A percentile compares a stretch with the other conserved stretches of the same genome.
phyloP scores from a whole-genome alignment of 2,797 vertebrate genomes.

The Myiothlypis coronata region DNA sequence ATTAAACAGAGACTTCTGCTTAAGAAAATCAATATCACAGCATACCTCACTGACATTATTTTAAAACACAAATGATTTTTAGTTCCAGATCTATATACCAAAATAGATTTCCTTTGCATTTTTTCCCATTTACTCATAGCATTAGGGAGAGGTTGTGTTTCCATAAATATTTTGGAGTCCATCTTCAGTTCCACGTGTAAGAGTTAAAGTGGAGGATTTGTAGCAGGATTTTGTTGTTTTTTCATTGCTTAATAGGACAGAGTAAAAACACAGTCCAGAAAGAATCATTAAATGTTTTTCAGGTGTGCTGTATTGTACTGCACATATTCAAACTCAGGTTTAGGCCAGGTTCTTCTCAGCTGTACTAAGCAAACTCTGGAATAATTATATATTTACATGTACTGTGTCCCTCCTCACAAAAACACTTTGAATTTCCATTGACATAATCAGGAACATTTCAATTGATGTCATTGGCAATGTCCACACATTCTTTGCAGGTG shows the following conservation, averaged over 20 bases:
- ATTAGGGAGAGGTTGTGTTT: neutral
- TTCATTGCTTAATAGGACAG: fast-evolving
- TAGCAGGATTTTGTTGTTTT: neutral
- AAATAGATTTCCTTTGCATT: conserved; percentile 20
- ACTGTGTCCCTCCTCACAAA: neutral
- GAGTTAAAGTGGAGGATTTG: neutral
- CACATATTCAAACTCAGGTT: neutral
- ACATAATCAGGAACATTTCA: neutral
- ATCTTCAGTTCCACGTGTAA: neutral
- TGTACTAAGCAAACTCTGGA: neutral
- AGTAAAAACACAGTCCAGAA: neutral
- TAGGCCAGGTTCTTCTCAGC: neutral
- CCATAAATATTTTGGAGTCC: neutral
- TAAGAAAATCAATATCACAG: neutral
- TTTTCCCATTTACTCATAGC: neutral
- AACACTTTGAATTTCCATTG: neutral
- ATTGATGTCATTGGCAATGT: fast-evolving
- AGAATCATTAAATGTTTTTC: neutral
- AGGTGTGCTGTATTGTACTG: neutral
- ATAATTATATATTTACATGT: neutral
- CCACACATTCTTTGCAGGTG: neutral
- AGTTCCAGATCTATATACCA: neutral
- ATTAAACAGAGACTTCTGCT: neutral
- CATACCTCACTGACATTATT: neutral
- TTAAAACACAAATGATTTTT: conserved; percentile 41